Conservation (phyloP, 2,113 vertebrate genomes). For the Pleuronectes platessa region DNA sequence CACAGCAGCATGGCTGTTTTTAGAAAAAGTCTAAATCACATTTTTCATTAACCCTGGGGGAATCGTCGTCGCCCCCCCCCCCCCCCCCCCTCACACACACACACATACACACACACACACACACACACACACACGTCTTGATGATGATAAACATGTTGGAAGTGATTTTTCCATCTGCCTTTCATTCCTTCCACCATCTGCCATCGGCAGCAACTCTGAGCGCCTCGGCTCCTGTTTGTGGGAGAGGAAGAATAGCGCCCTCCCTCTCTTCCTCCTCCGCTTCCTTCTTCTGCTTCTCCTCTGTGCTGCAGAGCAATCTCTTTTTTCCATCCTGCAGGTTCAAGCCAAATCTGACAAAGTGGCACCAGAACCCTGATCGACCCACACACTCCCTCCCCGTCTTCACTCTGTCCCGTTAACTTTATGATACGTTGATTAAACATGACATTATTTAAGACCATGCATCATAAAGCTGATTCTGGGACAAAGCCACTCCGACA, state of each 20-base stretch:
- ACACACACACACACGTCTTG: slow-evolving; percentile 37
- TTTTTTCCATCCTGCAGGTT: not conserved
- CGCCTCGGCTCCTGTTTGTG: slow-evolving; percentile 34
- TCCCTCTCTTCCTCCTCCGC: slow-evolving; percentile 12
- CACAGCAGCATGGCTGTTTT: slow-evolving; percentile 11
- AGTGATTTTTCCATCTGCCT: slow-evolving; percentile 74
- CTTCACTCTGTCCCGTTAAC: no score
- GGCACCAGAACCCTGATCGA: no score
- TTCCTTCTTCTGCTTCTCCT: not conserved
- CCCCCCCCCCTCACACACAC: no score
- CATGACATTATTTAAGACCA: no score
- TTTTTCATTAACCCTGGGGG: slow-evolving; percentile 55
- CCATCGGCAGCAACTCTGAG: slow-evolving; percentile 53
- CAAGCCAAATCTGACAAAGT: not conserved
- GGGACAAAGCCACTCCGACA: no score
- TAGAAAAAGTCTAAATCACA: slow-evolving; percentile 42
- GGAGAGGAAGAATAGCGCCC: slow-evolving; percentile 27
- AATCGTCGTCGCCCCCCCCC: not conserved
- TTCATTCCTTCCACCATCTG: slow-evolving; percentile 71
- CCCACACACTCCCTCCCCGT: no score
- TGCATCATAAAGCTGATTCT: no score
- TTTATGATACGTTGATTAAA: no score
- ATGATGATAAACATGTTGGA: slow-evolving; percentile 70
- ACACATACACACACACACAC: not conserved
- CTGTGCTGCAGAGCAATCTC: slow-evolving; percentile 10